Evolutionary conservation across 1,140 invertebrate species (phyloP).

Genomic region (Adoxophyes honmai): DNA sequence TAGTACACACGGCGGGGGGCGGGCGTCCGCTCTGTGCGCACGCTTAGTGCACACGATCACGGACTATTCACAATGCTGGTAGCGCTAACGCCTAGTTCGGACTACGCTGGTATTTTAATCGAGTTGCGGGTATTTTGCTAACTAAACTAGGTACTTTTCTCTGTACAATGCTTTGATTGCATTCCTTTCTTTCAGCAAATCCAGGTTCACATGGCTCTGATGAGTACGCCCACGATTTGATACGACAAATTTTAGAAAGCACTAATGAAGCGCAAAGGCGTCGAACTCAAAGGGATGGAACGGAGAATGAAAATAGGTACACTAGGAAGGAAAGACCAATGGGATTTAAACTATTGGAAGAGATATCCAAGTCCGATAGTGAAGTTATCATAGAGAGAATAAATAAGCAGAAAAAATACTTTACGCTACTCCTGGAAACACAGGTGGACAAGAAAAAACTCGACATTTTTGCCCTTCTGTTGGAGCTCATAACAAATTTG

Average conservation of each 20-base stretch:
- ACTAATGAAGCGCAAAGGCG: background rate
- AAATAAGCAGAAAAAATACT: slow-evolving; percentile 39
- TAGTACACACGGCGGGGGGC: too few species aligned
- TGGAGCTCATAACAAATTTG: slow-evolving; percentile 55
- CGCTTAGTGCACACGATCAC: too few species aligned
- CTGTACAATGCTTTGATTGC: background rate
- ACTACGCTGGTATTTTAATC: too few species aligned
- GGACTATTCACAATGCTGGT: too few species aligned
- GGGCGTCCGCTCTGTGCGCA: too few species aligned
- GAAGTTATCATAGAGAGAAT: slow-evolving; percentile 45
- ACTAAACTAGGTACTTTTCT: too few species aligned
- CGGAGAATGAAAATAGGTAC: background rate
- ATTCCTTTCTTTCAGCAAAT: slow-evolving; percentile 7
- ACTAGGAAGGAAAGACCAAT: slow-evolving; percentile 6
- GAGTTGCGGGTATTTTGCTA: too few species aligned
- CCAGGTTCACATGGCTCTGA: background rate
- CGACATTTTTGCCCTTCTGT: slow-evolving; percentile 44
- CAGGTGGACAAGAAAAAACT: slow-evolving; percentile 30
- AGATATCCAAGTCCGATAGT: slow-evolving; percentile 34
- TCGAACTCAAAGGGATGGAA: background rate
- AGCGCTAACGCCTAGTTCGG: too few species aligned
- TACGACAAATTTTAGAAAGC: background rate
- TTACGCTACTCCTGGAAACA: slow-evolving; percentile 36
- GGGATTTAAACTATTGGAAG: slow-evolving; percentile 34
- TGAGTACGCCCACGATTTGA: background rate